A percentile compares a stretch with the other conserved stretches of the same genome.
Evolutionary conservation across 2,113 vertebrate species (phyloP).

Genomic region (Pituophis catenifer): DNA sequence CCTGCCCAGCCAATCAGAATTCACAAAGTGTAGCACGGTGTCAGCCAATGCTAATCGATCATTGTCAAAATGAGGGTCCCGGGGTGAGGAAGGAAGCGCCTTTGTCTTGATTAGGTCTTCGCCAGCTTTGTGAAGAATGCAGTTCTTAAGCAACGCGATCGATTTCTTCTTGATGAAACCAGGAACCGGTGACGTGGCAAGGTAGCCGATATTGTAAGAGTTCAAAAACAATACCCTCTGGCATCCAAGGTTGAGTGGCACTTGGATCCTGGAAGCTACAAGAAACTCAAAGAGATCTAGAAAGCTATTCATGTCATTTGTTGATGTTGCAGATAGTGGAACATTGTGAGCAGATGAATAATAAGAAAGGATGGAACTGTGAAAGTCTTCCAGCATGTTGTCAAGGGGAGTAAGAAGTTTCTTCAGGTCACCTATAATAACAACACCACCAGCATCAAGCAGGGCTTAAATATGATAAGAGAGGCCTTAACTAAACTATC

Average conservation of each 20-base stretch:
- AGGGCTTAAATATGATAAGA: not conserved
- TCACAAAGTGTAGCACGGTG: slow-evolving; percentile 66
- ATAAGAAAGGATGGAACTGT: slow-evolving; percentile 61
- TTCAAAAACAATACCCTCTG: slow-evolving; percentile 72
- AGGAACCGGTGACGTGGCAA: slow-evolving; percentile 59
- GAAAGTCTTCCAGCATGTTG: slow-evolving; percentile 69
- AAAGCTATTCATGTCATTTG: slow-evolving; percentile 66
- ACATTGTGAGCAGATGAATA: slow-evolving; percentile 31
- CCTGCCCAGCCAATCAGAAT: slow-evolving; percentile 68
- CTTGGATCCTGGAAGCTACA: slow-evolving; percentile 62
- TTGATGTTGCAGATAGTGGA: slow-evolving; percentile 28
- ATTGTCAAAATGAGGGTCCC: slow-evolving; percentile 13
- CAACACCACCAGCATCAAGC: not conserved
- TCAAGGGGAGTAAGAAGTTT: slow-evolving; percentile 76
- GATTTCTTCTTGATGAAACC: slow-evolving; percentile 77
- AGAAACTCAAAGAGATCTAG: slow-evolving; percentile 83
- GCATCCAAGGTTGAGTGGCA: slow-evolving; percentile 55
- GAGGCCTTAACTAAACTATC: not conserved
- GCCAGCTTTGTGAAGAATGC: slow-evolving; percentile 73
- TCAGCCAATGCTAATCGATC: slow-evolving; percentile 69
- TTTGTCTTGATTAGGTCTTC: slow-evolving; percentile 73
- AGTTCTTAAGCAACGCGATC: slow-evolving; percentile 82
- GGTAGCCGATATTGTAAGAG: slow-evolving; percentile 60
- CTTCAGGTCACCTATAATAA: slow-evolving; percentile 68
- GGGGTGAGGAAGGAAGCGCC: not conserved